A percentile compares a stretch with the other conserved stretches of the same genome.
These are phyloP conservation scores for Calliphora vomitoria DNA, from an alignment of 2,888 invertebrate genomes.

Conservation along the genomic window DNA sequence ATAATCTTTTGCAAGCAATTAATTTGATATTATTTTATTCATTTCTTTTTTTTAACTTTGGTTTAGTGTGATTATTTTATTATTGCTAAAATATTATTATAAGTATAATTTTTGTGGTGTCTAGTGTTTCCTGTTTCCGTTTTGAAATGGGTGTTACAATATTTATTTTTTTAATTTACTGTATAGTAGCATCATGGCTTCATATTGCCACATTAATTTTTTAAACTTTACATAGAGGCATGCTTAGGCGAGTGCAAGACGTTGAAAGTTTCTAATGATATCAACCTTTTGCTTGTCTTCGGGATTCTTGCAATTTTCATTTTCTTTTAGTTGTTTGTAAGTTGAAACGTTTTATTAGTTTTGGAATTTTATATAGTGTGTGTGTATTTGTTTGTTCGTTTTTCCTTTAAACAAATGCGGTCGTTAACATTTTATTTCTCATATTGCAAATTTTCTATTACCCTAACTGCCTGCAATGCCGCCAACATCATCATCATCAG, in stretches of 20 bases:
- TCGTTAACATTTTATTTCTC: conserved; percentile 73
- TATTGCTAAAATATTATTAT: conserved; percentile 54
- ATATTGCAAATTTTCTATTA: conserved; percentile 66
- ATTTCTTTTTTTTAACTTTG: neutral
- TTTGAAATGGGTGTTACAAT: neutral
- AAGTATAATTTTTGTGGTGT: conserved; percentile 23
- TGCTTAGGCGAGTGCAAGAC: neutral
- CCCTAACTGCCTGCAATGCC: conserved; percentile 35
- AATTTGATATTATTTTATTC: conserved; percentile 53
- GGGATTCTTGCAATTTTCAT: neutral
- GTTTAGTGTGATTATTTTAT: conserved; percentile 19
- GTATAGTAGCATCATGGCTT: conserved; percentile 20
- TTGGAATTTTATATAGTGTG: conserved; percentile 60
- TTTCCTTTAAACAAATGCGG: conserved; percentile 70
- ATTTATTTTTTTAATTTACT: neutral
- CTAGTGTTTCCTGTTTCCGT: neutral
- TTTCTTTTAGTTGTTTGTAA: conserved; percentile 16
- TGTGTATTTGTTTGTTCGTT: neutral
- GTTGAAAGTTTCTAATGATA: conserved; percentile 58
- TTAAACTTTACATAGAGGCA: conserved; percentile 9
- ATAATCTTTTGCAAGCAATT: conserved; percentile 66
- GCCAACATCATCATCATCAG: conserved; percentile 37
- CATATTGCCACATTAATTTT: conserved; percentile 52
- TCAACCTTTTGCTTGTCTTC: conserved; percentile 62
- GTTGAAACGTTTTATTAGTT: conserved; percentile 70